Conservation (phyloP, 2,797 vertebrate species). For the Percopsis omiscomaycus region DNA sequence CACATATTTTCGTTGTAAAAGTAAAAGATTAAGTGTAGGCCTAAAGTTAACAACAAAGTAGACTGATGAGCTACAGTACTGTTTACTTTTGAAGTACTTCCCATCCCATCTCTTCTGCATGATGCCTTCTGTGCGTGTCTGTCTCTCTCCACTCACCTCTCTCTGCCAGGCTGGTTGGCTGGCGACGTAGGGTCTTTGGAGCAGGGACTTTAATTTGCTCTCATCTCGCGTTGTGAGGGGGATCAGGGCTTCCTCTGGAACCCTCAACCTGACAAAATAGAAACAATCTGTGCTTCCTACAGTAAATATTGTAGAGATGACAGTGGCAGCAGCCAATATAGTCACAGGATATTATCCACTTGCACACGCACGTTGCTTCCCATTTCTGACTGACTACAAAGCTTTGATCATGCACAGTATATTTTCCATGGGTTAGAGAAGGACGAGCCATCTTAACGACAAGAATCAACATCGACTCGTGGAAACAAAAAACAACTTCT, state of each 20-base stretch:
- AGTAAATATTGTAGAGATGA: slow-evolving; percentile 12
- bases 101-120: not conserved
- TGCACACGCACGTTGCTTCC: not conserved
- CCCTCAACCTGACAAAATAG: slow-evolving; percentile 77
- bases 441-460: slow-evolving; percentile 30
- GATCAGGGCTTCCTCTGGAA: slow-evolving; percentile 82
- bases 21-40: not conserved
- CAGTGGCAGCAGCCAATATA: not conserved
- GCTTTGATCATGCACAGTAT: slow-evolving; percentile 28
- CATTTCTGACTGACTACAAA: slow-evolving; percentile 12
- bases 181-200: slow-evolving; percentile 83
- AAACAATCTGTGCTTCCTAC: slow-evolving; percentile 19
- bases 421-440: slow-evolving; percentile 26
- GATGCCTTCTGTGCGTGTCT: not conserved
- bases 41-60: not conserved
- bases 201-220: slow-evolving; percentile 85
- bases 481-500: slow-evolving; percentile 39
- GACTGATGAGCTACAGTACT: not conserved
- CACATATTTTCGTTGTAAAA: not conserved
- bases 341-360: slow-evolving; percentile 7
- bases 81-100: not conserved
- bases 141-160: slow-evolving; percentile 77
- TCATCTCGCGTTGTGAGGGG: slow-evolving; percentile 86
- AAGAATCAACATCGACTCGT: slow-evolving; percentile 57
- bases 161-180: slow-evolving; percentile 85